Percentiles rank a stretch among this genome's conserved stretches.
Conservation (phyloP, 2,113 vertebrate genomes). For the pig (Sus scrofa) region T2T-Sscrofa CM000830.6:89731001-89731500, state of each 20-base stretch:
- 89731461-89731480: too few species aligned
- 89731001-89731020: neutral
- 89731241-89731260: neutral
- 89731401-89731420: neutral
- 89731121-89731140: neutral
- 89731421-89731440: neutral
- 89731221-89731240: neutral
- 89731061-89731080: neutral
- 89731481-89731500: too few species aligned
- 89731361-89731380: neutral
- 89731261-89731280: neutral
- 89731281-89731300: neutral
- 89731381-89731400: neutral
- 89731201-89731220: neutral
- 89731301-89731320: neutral
- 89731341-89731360: neutral
- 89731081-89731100: neutral
- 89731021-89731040: neutral
- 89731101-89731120: neutral
- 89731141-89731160: neutral
- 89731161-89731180: neutral
- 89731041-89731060: neutral
- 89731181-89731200: neutral
- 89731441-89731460: neutral
- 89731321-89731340: neutral